Evolutionary conservation across 2,888 invertebrate species (phyloP), one percentile per base, ranked within the genome.

Genomic region (Emmelina monodactyla): DNA sequence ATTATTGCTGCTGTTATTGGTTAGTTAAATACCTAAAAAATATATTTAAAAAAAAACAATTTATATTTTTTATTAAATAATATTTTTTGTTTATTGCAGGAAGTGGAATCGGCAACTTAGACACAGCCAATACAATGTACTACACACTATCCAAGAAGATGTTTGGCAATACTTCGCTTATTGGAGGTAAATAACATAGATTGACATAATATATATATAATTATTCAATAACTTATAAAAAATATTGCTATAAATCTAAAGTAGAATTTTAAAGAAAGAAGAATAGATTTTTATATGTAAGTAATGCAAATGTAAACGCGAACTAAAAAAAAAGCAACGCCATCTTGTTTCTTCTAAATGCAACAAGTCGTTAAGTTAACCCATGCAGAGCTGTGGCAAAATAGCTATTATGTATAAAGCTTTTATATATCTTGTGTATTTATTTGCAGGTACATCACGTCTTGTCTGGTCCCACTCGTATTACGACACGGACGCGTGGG

Each of bases 401-500:
- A n/a, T n/a, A n/a, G n/a, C n/a, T n/a, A n/a, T n/a, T n/a, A n/a
- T n/a, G n/a, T n/a, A n/a, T n/a, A n/a, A n/a, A n/a, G n/a, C n/a
- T n/a, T n/a, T n/a, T n/a, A n/a, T n/a, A n/a, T n/a, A n/a, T n/a
- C n/a, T n/a, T n/a, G n/a, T n/a, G n/a, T n/a, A n/a, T n/a, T n/a
- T n/a, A n/a, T 37, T 32, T 32, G 65, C 82, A 67, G 92, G 92
- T 10, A 87, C 91, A 1, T 86, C 89, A 22, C 85, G 86, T 38
- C 79, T 94, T 33, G 85, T 94, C n/a, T 89, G 88, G 86, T 87
- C 85, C 38, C 93, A 94, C 58, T 88, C 93, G 0, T 94, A 93
- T 70, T 95, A 96, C 65, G 91, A 95, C 58, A 92, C 94, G 0
- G 82, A 83, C 1, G 78, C 88, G 10, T 95, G 93, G 92, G 92